Conservation (phyloP, 2,888 invertebrate species). For the Flabesymbios commensalis region DNA sequence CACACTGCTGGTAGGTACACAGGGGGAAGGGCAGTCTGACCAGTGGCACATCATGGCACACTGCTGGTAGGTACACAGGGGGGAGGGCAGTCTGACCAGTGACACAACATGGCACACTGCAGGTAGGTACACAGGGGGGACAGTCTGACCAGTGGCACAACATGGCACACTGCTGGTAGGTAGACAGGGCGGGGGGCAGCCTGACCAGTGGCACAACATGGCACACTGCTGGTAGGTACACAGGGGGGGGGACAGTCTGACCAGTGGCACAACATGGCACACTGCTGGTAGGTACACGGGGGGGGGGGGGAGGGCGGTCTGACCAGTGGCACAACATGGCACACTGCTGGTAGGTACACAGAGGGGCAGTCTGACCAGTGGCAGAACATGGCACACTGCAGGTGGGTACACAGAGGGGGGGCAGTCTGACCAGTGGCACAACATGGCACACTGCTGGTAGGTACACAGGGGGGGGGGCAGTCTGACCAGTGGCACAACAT, state of each 20-base stretch:
- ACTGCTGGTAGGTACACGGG: slow-evolving; percentile 68
- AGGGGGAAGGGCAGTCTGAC: too few relatives aligned
- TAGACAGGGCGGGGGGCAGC: background rate
- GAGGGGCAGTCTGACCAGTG: too few relatives aligned
- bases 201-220: too few relatives aligned
- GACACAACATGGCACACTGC: slow-evolving; percentile 86
- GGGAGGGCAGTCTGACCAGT: slow-evolving; percentile 76
- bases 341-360: background rate
- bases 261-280: slow-evolving; percentile 84
- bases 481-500: background rate
- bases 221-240: too few relatives aligned
- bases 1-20: background rate
- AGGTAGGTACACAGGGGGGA: slow-evolving; percentile 60
- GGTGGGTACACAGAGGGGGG: slow-evolving; percentile 70
- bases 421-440: slow-evolving; percentile 79
- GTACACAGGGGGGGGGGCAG: background rate
- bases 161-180: background rate
- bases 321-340: background rate
- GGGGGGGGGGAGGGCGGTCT: background rate
- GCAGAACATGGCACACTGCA: too few relatives aligned
- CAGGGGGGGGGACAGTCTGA: slow-evolving; percentile 77
- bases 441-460: slow-evolving; percentile 81
- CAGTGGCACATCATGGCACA: too few relatives aligned
- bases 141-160: background rate
- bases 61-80: slow-evolving; percentile 74